Conservation (phyloP, 2,113 vertebrate genomes). For the Hippocampus zosterae region DNA sequence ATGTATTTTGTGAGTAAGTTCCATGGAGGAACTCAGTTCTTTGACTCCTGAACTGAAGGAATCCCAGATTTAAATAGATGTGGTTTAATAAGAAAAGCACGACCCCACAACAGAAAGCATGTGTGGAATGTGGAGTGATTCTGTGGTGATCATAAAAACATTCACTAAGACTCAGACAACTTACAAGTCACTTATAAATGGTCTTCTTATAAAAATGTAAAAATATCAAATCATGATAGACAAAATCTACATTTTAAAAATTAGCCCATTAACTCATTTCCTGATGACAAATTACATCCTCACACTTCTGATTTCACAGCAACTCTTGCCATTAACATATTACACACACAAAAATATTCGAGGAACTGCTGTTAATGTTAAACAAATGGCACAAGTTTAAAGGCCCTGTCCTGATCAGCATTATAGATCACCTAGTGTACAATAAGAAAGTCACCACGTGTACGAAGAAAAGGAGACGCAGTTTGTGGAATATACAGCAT, state of each 20-base stretch:
- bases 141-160: constrained; percentile 25
- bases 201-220: neutral
- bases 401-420: constrained; percentile 18
- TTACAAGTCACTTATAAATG: neutral
- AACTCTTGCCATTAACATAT: neutral
- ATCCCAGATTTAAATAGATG: neutral
- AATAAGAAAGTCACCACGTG: constrained; percentile 42
- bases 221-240: constrained; percentile 1
- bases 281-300: neutral
- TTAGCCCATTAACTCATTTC: neutral
- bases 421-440: constrained; percentile 11
- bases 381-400: constrained; percentile 35
- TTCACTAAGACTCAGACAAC: neutral
- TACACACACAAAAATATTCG: constrained; percentile 24
- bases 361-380: constrained; percentile 19
- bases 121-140: constrained; percentile 18
- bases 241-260: neutral
- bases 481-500: constrained; percentile 19
- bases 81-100: constrained; percentile 31
- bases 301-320: neutral
- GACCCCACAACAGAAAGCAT: constrained; percentile 15
- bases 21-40: neutral
- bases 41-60: neutral
- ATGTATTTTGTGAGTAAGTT: neutral
- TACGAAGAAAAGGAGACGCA: constrained; percentile 32